Percentiles rank a stretch among this genome's conserved stretches.
Conservation (phyloP, 35 echinoderm and acorn worm genomes). For the Apostichopus californicus region DNA sequence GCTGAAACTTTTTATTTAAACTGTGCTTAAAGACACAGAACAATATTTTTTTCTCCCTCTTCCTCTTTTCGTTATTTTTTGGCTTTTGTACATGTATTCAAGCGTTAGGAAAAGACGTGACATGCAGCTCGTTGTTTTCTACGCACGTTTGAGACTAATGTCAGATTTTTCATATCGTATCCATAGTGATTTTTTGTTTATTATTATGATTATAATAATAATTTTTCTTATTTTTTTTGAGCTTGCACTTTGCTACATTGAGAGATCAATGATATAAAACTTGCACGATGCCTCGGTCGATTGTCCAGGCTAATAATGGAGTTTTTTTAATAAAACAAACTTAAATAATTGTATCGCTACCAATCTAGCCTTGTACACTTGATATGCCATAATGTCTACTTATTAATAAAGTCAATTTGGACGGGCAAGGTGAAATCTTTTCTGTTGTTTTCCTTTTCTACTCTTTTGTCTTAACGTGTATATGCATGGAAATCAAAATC, state of each 20-base stretch:
- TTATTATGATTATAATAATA: no score
- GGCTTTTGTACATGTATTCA: constrained; percentile 43
- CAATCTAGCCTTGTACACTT: background rate
- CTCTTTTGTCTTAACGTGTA: no score
- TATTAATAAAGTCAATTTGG: background rate
- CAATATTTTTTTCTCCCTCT: background rate
- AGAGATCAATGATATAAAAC: background rate
- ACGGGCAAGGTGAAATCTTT: constrained; percentile 3
- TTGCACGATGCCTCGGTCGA: background rate
- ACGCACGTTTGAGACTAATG: constrained; percentile 37
- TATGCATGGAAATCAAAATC: no score
- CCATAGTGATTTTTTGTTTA: background rate
- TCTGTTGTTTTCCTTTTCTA: background rate
- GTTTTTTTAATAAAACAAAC: background rate
- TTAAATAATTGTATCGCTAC: constrained; percentile 2
- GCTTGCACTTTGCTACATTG: constrained; percentile 14
- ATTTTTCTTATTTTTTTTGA: constrained; percentile 1
- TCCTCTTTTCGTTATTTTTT: background rate
- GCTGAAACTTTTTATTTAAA: constrained; percentile 19
- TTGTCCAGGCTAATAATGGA: background rate
- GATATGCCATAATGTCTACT: background rate
- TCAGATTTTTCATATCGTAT: constrained; percentile 23
- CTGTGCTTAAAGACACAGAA: background rate
- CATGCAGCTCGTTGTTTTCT: constrained; percentile 20
- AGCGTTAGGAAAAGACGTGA: background rate